phyloP scores from a whole-genome alignment of 2,113 vertebrate species.

The Regulus satrapa region DNA sequence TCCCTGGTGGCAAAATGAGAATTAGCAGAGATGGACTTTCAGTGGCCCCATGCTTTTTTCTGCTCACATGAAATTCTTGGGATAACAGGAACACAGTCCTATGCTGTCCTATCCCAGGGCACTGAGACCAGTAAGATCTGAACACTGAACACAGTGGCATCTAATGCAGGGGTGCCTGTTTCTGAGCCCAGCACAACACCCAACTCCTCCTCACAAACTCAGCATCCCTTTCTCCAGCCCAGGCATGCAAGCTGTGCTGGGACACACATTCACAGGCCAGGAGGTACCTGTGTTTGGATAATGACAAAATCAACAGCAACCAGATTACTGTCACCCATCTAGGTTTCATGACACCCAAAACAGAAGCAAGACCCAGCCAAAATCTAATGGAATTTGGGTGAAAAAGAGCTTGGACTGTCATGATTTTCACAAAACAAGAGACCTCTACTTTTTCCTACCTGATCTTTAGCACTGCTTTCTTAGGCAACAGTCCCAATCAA shows the following conservation, averaged over 20 bases:
- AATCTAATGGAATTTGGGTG: not conserved
- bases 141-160: not conserved
- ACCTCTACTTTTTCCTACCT: not conserved
- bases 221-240: not conserved
- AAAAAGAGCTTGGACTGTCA: not conserved
- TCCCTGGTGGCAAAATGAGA: slow-evolving; percentile 15
- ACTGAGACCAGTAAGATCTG: not conserved
- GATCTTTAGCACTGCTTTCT: not conserved
- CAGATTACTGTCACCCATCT: not conserved
- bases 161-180: not conserved
- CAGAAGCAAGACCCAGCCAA: not conserved
- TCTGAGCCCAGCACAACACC: not conserved
- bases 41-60: not conserved
- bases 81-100: not conserved
- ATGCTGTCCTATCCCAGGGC: not conserved
- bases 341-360: not conserved
- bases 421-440: not conserved
- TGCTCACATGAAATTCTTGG: not conserved
- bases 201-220: not conserved
- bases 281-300: not conserved
- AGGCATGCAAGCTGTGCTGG: not conserved
- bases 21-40: not conserved
- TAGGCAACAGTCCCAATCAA: not conserved
- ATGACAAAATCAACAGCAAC: not conserved
- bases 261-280: not conserved